Conservation (phyloP, 2,888 invertebrate species). For the Odontothrips loti region DNA sequence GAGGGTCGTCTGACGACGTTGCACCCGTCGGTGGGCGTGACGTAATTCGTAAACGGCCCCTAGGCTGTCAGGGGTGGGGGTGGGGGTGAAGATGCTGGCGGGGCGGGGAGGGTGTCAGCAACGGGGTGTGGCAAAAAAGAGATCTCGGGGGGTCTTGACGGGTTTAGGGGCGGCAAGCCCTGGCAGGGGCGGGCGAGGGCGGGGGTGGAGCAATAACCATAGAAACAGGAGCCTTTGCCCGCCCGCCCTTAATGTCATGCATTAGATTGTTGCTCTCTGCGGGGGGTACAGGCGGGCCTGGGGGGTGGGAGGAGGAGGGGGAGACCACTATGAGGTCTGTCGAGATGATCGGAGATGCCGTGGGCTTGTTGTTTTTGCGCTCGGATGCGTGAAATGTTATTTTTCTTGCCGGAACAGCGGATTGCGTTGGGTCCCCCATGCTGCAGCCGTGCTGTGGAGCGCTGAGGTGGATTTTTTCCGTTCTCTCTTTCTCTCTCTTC, state of each 20-base stretch:
- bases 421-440: background rate
- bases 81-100: background rate
- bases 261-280: constrained; percentile 23
- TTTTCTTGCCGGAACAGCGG: constrained; percentile 15
- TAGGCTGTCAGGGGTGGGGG: background rate
- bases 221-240: constrained; percentile 11
- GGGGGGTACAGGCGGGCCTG: background rate
- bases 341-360: constrained; percentile 18
- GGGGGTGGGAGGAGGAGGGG: no score
- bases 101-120: background rate
- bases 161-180: background rate
- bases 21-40: no score
- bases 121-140: constrained; percentile 3
- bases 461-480: no score
- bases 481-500: no score
- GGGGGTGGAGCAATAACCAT: constrained; percentile 10
- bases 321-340: background rate
- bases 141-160: constrained; percentile 17
- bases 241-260: constrained; percentile 15
- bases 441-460: background rate
- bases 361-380: constrained; percentile 5
- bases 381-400: constrained; percentile 15
- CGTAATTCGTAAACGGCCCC: no score
- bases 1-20: no score
- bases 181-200: background rate